Evolutionary conservation across 92 coral and sea anemone species (phyloP).

Genomic region (Palythoa caribaeorum): DNA sequence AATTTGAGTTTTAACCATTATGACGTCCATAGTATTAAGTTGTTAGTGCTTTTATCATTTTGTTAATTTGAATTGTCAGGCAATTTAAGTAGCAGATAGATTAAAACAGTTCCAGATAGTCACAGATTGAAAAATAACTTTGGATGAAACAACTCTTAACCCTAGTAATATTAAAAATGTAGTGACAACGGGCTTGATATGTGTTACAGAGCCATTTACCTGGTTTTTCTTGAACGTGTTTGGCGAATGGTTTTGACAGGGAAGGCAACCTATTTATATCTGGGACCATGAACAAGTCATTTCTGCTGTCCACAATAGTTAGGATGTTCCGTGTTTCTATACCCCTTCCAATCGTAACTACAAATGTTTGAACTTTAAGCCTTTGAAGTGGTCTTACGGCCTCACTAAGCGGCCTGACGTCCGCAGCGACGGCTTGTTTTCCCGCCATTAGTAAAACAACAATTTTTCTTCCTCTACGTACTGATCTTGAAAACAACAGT

Average conservation of each 20-base stretch:
- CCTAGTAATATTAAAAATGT: neutral
- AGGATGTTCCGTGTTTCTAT: conserved; percentile 57
- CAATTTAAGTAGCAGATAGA: too few species aligned
- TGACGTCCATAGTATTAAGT: too few species aligned
- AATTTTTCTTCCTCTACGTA: conserved; percentile 56
- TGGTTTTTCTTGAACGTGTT: conserved; percentile 28
- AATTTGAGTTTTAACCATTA: too few species aligned
- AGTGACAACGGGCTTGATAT: neutral
- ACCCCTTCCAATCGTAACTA: conserved; percentile 74
- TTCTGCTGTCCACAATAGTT: conserved; percentile 61
- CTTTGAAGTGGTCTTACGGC: conserved; percentile 70
- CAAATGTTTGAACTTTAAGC: conserved; percentile 65
- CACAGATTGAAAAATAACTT: neutral
- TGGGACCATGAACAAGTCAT: conserved; percentile 64
- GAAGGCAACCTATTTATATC: conserved; percentile 20
- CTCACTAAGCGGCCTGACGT: conserved; percentile 44
- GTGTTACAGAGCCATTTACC: conserved; percentile 27
- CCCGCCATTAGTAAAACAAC: conserved; percentile 63
- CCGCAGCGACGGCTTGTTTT: conserved; percentile 46
- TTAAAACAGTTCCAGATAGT: neutral
- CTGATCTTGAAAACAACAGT: conserved; percentile 14
- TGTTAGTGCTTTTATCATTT: too few species aligned
- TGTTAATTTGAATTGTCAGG: too few species aligned
- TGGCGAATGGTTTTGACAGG: conserved; percentile 36
- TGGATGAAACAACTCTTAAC: neutral